Evolutionary conservation across 2,113 vertebrate species (phyloP).

Genomic region (Gorilla gorilla): DNA sequence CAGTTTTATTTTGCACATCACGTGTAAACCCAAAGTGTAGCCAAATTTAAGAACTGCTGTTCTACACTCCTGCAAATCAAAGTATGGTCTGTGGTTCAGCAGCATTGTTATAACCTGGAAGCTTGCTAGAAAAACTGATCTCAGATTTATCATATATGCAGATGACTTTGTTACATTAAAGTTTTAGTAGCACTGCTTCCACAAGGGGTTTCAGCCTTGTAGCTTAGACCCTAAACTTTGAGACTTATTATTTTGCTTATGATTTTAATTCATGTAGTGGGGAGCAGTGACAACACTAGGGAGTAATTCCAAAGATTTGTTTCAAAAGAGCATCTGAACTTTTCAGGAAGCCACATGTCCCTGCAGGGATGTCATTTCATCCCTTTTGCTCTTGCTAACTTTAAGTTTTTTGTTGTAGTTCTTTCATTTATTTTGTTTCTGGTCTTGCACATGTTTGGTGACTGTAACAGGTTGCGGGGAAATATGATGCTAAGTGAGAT

Average conservation of each 20-base stretch:
- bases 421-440: slow-evolving; percentile 7
- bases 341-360: neutral
- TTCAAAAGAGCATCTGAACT: neutral
- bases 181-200: neutral
- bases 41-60: neutral
- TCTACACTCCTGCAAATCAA: neutral
- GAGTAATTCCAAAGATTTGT: neutral
- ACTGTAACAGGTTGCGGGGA: neutral
- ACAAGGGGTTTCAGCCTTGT: neutral
- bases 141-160: neutral
- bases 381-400: neutral
- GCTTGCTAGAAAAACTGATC: neutral
- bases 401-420: neutral
- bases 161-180: neutral
- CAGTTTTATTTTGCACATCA: neutral
- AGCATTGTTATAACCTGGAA: neutral
- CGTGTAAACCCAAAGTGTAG: neutral
- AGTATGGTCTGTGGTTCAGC: neutral
- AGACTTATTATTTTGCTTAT: neutral
- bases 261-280: neutral
- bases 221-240: neutral
- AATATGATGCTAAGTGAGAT: neutral
- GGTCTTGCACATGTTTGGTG: neutral
- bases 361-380: neutral
- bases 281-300: neutral